Evolutionary conservation across 2,888 invertebrate genomes (phyloP).

Genomic region (Noctua janthina): DNA sequence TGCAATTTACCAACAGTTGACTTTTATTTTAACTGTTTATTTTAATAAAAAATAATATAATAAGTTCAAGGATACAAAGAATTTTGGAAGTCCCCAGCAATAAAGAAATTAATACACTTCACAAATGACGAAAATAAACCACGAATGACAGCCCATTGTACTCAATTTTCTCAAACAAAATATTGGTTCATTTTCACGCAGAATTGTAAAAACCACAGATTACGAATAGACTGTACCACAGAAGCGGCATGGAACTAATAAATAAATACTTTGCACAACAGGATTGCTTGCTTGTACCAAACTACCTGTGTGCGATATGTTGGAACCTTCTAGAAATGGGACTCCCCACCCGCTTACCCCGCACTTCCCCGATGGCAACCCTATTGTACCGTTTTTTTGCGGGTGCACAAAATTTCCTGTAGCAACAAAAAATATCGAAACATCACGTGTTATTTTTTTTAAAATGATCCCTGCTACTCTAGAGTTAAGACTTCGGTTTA

Average conservation of each 20-base stretch:
- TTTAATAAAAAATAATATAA: slow-evolving; percentile 65
- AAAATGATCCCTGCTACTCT: too few relatives aligned
- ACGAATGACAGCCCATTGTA: slow-evolving; percentile 73
- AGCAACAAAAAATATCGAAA: too few relatives aligned
- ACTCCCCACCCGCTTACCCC: too few relatives aligned
- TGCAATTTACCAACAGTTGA: slow-evolving; percentile 56
- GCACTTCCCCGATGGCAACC: too few relatives aligned
- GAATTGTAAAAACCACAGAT: slow-evolving; percentile 46
- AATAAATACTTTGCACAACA: not conserved
- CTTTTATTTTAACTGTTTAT: slow-evolving; percentile 48
- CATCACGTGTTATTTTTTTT: too few relatives aligned
- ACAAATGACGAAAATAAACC: slow-evolving; percentile 87
- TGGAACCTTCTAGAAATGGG: too few relatives aligned
- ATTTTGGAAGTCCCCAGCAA: slow-evolving; percentile 79
- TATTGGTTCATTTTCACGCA: slow-evolving; percentile 63
- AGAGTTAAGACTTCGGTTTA: too few relatives aligned
- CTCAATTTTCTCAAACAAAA: slow-evolving; percentile 59
- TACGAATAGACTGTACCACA: not conserved
- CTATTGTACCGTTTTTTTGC: too few relatives aligned
- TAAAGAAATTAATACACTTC: slow-evolving; percentile 75
- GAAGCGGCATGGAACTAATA: not conserved
- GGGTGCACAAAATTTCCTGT: too few relatives aligned
- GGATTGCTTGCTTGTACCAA: too few relatives aligned
- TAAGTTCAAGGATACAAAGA: slow-evolving; percentile 81
- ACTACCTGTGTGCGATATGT: too few relatives aligned